These are phyloP conservation scores for Balaeniceps rex DNA, from an alignment of 2,113 vertebrate genomes.

Conservation along the genomic window DNA sequence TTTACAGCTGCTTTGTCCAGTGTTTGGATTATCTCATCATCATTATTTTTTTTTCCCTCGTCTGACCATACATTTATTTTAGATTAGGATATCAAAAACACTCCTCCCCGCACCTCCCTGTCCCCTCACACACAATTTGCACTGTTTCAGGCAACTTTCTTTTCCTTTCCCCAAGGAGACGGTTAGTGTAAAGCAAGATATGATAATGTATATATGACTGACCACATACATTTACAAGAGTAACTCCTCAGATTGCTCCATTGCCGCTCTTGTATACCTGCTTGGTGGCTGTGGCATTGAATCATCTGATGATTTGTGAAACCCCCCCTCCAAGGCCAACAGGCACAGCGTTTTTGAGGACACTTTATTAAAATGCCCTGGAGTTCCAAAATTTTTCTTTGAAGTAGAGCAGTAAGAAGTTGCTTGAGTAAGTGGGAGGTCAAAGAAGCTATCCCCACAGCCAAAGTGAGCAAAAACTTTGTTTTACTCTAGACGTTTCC, in stretches of 20 bases:
- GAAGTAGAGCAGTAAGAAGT: slow-evolving; percentile 32
- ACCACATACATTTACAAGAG: neutral
- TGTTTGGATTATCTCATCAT: neutral
- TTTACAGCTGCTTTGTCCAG: neutral
- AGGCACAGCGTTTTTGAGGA: neutral
- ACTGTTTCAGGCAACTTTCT: neutral
- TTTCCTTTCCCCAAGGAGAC: neutral
- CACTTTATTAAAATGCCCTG: slow-evolving; percentile 40
- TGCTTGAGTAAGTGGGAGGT: slow-evolving; percentile 34
- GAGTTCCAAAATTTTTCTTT: slow-evolving; percentile 51
- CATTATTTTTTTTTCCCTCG: neutral
- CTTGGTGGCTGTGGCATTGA: neutral
- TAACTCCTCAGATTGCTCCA: neutral
- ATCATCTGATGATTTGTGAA: neutral
- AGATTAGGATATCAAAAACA: neutral
- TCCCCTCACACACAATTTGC: neutral
- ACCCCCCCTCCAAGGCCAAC: neutral
- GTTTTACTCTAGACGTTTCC: slow-evolving; percentile 7
- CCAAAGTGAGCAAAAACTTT: slow-evolving; percentile 13
- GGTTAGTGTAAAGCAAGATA: neutral
- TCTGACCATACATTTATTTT: neutral
- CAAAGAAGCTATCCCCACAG: slow-evolving; percentile 6
- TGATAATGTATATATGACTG: neutral
- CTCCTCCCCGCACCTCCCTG: accelerated
- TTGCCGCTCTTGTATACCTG: neutral